phyloP scores from a whole-genome alignment of 1,140 invertebrate genomes.

The Lordiphosa collinella region DNA sequence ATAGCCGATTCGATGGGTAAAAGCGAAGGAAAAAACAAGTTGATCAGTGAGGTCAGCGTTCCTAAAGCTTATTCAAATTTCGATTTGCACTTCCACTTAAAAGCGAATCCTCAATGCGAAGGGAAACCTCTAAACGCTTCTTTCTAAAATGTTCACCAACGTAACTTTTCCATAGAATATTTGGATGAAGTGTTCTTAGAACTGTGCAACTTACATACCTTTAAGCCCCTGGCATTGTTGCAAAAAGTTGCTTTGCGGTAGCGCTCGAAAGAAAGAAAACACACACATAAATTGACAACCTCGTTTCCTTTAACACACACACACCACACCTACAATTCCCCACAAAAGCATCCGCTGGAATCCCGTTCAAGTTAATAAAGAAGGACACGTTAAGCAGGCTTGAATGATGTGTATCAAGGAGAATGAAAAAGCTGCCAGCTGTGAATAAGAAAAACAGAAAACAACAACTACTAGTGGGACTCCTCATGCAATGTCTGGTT shows the following conservation, averaged over 20 bases:
- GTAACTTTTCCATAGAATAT: background rate
- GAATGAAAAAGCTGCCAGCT: background rate
- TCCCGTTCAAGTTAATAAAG: conserved; percentile 45
- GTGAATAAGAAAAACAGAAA: background rate
- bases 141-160: no score
- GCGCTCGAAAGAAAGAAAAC: background rate
- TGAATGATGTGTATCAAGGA: conserved; percentile 51
- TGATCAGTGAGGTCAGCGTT: no score
- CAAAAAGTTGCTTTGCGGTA: background rate
- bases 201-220: conserved; percentile 2
- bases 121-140: no score
- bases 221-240: background rate
- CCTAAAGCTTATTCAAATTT: no score
- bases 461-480: conserved; percentile 8
- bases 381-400: conserved; percentile 58
- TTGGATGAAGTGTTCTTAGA: background rate
- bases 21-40: no score
- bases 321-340: background rate
- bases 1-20: conserved; percentile 31
- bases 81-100: no score
- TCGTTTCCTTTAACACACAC: background rate
- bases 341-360: conserved; percentile 31
- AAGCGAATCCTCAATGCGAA: no score
- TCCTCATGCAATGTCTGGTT: no score
- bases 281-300: background rate